A percentile compares a stretch with the other conserved stretches of the same genome.
phyloP scores from a whole-genome alignment of 2,113 vertebrate genomes.

The Eptesicus fuscus region DNA sequence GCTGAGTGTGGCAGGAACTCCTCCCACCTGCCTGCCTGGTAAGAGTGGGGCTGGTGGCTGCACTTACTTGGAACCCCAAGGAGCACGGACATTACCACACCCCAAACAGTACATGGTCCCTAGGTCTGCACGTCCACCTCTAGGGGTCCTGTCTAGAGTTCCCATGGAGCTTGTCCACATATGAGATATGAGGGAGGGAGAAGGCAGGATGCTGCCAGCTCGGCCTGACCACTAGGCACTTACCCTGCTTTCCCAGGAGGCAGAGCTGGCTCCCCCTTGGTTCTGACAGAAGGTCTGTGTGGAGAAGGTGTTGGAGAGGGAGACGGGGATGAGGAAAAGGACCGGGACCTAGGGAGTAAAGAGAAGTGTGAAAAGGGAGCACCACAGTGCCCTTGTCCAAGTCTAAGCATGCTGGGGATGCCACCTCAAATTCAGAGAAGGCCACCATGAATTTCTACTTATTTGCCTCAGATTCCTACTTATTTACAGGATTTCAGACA shows the following conservation, averaged over 20 bases:
- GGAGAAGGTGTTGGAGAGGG: constrained; percentile 90
- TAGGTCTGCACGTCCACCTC: neutral
- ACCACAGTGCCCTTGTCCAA: neutral
- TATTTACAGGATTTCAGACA: neutral
- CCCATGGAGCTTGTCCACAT: neutral
- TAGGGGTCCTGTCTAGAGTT: neutral
- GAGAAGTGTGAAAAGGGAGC: neutral
- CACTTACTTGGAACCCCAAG: neutral
- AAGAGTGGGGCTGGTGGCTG: neutral
- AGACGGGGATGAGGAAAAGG: constrained; percentile 92
- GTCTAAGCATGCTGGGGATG: fast-evolving
- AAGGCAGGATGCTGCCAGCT: neutral
- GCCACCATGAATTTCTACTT: neutral
- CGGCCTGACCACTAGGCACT: neutral
- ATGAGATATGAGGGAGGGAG: neutral
- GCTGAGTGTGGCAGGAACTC: neutral
- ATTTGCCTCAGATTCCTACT: neutral
- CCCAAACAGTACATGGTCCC: neutral
- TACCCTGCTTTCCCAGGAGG: constrained; percentile 87
- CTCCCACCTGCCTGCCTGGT: neutral
- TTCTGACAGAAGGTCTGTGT: constrained; percentile 86
- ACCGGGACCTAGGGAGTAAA: constrained; percentile 86
- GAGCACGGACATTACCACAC: neutral
- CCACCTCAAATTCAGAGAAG: fast-evolving
- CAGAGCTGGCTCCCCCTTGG: constrained; percentile 87